A percentile compares a stretch with the other conserved stretches of the same genome.
phyloP scores from a whole-genome alignment of 2,888 invertebrate species.

The Chrysotoxum bicinctum region DNA sequence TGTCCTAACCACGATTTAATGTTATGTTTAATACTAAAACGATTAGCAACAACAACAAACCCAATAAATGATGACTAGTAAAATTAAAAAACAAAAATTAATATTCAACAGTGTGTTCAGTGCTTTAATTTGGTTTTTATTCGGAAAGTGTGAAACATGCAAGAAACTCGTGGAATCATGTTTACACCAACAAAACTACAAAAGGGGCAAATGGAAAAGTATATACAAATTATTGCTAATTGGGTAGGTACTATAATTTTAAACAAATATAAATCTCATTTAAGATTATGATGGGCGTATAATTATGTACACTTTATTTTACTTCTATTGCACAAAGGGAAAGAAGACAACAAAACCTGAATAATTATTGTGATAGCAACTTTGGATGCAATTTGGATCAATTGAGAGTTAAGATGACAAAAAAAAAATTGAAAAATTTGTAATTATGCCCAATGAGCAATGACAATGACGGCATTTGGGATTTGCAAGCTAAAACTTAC shows the following conservation, averaged over 20 bases:
- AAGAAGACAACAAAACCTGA: slow-evolving; percentile 61
- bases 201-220: background rate
- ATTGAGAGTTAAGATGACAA: background rate
- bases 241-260: slow-evolving; percentile 5
- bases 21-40: slow-evolving; percentile 2
- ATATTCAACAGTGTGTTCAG: slow-evolving; percentile 35
- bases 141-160: slow-evolving; percentile 49
- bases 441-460: slow-evolving; percentile 9
- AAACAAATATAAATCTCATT: slow-evolving; percentile 25
- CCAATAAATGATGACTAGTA: background rate
- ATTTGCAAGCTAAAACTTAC: background rate
- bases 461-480: slow-evolving; percentile 10
- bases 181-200: slow-evolving; percentile 36
- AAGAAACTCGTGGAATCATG: slow-evolving; percentile 43
- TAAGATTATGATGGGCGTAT: slow-evolving; percentile 48
- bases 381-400: slow-evolving; percentile 25
- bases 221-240: slow-evolving; percentile 22
- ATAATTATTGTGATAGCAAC: slow-evolving; percentile 24
- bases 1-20: background rate
- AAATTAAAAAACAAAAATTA: slow-evolving; percentile 3
- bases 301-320: slow-evolving; percentile 26
- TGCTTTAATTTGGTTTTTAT: slow-evolving; percentile 3
- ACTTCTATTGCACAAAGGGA: slow-evolving; percentile 24
- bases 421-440: background rate
- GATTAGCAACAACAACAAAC: slow-evolving; percentile 41